These are phyloP conservation scores for Gulo gulo DNA, from an alignment of 2,113 vertebrate genomes.

Conservation along the genomic window DNA sequence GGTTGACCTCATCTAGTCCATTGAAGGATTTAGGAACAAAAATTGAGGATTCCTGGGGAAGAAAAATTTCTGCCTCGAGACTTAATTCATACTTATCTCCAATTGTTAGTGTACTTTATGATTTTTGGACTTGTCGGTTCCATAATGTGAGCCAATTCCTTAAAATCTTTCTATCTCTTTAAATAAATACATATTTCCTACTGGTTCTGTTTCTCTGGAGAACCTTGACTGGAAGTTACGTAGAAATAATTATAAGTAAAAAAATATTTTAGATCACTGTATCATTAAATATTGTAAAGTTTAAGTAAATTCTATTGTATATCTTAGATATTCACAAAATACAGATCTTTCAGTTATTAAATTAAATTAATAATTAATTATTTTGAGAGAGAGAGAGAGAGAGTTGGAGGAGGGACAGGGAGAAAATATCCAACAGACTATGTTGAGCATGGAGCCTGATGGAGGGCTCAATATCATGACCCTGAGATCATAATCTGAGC, in stretches of 20 bases:
- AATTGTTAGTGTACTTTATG: neutral
- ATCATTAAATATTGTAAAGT: neutral
- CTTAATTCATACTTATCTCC: neutral
- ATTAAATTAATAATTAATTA: too few species aligned
- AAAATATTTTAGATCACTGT: neutral
- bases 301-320: neutral
- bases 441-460: too few species aligned
- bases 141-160: neutral
- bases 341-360: too few species aligned
- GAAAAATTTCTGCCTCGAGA: neutral
- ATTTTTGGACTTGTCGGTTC: neutral
- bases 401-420: too few species aligned
- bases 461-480: too few species aligned
- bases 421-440: too few species aligned
- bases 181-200: neutral
- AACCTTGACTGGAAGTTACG: neutral
- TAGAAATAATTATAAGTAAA: slow-evolving; percentile 38
- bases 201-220: neutral
- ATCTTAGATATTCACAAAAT: neutral
- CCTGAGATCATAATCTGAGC: too few species aligned
- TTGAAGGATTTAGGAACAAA: neutral
- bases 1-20: neutral
- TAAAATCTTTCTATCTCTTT: neutral
- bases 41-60: neutral
- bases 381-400: too few species aligned